Conservation (phyloP, 2,888 invertebrate species). For the Ametastegia equiseti region DNA sequence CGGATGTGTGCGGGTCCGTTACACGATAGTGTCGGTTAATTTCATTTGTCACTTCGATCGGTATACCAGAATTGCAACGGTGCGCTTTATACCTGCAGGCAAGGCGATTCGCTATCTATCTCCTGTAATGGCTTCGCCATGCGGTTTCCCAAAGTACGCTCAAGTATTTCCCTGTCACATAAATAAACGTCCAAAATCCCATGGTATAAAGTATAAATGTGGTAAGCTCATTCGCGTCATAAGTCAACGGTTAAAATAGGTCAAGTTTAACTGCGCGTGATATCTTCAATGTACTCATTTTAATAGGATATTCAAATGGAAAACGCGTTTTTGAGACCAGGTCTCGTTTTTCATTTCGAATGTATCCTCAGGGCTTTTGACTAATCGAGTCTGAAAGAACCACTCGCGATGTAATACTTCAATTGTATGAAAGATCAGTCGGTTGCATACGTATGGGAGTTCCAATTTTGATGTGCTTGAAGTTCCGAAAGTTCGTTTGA, state of each 20-base stretch:
- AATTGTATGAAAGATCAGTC: no score
- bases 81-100: conserved; percentile 1
- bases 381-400: no score
- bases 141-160: background rate
- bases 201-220: background rate
- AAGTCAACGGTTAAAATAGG: background rate
- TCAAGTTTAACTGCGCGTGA: background rate
- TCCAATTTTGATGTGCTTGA: no score
- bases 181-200: background rate
- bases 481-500: no score
- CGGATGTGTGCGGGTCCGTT: background rate
- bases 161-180: conserved; percentile 8
- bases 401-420: no score
- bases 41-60: conserved; percentile 24
- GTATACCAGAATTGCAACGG: conserved; percentile 6
- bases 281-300: background rate
- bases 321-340: background rate
- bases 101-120: conserved; percentile 25
- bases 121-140: conserved; percentile 7
- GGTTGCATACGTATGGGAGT: no score
- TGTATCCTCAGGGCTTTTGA: background rate
- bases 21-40: background rate
- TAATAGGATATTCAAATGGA: background rate
- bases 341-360: background rate
- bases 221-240: background rate